Base-by-base conservation (phyloP, 2,113 vertebrate species). In the Paramisgurnus dabryanus region DNA sequence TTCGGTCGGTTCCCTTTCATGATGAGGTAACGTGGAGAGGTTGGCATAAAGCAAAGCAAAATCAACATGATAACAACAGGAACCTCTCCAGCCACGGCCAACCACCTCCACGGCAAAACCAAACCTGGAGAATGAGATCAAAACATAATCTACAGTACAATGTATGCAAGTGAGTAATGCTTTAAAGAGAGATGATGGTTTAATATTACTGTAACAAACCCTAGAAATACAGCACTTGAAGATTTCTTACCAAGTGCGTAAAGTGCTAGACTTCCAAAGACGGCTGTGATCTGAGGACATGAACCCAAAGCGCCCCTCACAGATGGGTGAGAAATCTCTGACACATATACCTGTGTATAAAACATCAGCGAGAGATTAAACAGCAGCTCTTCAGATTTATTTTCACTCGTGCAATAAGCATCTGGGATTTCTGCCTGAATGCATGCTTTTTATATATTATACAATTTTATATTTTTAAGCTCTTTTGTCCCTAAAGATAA, bases 241-340 rank as follows among this genome's bases (percentile, higher is more conserved):
- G 12, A 9, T 22, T 15, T 90, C 94, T 92, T 93, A 92, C 98
- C 95, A 0, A 99, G 85, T 0, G 90, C 85, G 0, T 98, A 98
- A 2, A 98, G 95, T 0, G 89, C 22, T 65, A 99, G 91, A 13
- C 96, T 89, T 12, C 98, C 98, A 64, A 95, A 93, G 80, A 99
- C 98, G 0, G 95, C 94, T 85, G 96, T 98, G 84, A 98, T 88
- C 92, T 99, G 98, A 58, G 98, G 96, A 4, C 95, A 95, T 12
- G 95, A 94, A 0, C 98, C 98, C 88, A 98, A 79, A 0, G 89
- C 85, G 5, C 98, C 97, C n/a, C 98, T 91, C 12, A 98, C 91
- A 2, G 85, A 76, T 0, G 94, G 92, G 75, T 95, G 94, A 15
- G 96, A 96, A 63, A 99, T 95, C 90, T 99, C 97, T 0, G 98